phyloP scores from a whole-genome alignment of 2,113 vertebrate species.

The Gasterosteus aculeatus region DNA sequence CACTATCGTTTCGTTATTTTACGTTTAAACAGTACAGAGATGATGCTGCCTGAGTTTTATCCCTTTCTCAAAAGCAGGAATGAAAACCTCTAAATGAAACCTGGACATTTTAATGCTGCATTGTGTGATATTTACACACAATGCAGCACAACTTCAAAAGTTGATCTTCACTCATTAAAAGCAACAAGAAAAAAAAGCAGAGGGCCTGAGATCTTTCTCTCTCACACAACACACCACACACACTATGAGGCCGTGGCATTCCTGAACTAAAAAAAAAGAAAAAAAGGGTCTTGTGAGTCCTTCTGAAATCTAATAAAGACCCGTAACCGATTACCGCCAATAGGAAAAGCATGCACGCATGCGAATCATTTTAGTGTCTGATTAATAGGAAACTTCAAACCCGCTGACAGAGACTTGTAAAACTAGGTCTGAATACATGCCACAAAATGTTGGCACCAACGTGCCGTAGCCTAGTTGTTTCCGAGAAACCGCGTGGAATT shows the following conservation, averaged over 20 bases:
- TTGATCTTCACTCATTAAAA: neutral
- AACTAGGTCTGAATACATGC: conserved; percentile 46
- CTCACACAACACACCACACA: neutral
- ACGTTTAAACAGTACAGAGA: too few species aligned
- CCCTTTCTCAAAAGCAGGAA: neutral
- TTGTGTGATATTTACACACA: neutral
- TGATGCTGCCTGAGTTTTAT: neutral
- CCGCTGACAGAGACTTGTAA: conserved; percentile 30
- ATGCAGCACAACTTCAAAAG: neutral
- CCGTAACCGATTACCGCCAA: conserved; percentile 56
- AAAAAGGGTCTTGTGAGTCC: conserved; percentile 24
- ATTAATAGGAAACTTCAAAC: conserved; percentile 28
- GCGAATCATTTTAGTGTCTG: conserved; percentile 33
- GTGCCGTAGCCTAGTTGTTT: conserved; percentile 33
- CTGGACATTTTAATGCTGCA: neutral
- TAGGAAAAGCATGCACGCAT: conserved; percentile 55
- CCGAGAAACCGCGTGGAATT: conserved; percentile 33
- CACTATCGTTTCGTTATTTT: neutral
- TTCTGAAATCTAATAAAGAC: conserved; percentile 39
- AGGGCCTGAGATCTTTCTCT: neutral
- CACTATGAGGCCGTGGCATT: conserved; percentile 12
- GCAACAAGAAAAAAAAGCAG: neutral
- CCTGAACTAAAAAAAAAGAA: neutral
- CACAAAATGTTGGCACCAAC: conserved; percentile 40
- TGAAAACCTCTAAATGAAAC: neutral